Conservation (phyloP, 2,888 invertebrate species). For the Philopedon plagiatum region DNA sequence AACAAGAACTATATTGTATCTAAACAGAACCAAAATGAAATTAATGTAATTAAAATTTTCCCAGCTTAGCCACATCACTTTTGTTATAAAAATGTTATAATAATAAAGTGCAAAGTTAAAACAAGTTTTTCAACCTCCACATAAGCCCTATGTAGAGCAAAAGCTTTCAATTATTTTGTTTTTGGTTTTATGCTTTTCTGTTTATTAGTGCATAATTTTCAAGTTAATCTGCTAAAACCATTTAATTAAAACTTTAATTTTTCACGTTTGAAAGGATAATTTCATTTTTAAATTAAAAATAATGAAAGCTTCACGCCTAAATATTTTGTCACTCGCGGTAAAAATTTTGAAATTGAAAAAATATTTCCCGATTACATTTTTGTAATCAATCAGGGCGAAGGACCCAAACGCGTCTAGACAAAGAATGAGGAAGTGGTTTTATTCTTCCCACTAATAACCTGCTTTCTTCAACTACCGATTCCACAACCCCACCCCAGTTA, state of each 20-base stretch:
- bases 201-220: neutral
- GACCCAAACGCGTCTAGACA: no score
- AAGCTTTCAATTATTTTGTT: conserved; percentile 47
- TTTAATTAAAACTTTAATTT: neutral
- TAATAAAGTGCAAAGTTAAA: conserved; percentile 46
- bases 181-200: neutral
- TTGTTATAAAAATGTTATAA: conserved; percentile 48
- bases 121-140: conserved; percentile 31
- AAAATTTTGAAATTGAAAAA: no score
- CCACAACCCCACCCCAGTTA: no score
- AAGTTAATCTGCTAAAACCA: neutral
- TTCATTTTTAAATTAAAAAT: no score
- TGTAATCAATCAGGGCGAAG: no score
- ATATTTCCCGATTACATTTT: no score
- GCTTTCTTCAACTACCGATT: no score
- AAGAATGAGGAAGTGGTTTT: no score
- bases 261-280: neutral
- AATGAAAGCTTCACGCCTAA: no score
- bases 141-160: neutral
- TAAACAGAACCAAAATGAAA: conserved; percentile 44
- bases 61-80: conserved; percentile 40
- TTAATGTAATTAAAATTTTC: conserved; percentile 48
- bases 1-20: conserved; percentile 34
- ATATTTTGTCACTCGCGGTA: no score
- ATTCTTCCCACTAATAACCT: no score